A percentile compares a stretch with the other conserved stretches of the same genome.
Conservation (phyloP, 2,888 invertebrate genomes). For the Panopea generosa region DNA sequence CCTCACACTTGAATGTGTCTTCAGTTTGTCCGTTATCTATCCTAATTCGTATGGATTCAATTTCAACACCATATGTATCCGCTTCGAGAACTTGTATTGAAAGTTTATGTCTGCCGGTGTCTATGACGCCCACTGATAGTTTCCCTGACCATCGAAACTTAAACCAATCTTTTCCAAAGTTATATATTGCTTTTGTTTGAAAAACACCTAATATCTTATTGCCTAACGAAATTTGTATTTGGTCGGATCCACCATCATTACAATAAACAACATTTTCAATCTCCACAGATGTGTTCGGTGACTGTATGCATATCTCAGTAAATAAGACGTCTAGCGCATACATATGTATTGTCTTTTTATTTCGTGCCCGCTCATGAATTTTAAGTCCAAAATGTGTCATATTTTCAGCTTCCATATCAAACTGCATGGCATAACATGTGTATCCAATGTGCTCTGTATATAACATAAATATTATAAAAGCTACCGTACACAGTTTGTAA, state of each 20-base stretch:
- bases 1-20: constrained; percentile 60
- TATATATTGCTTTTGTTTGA: constrained; percentile 13
- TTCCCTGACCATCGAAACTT: constrained; percentile 30
- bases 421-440: background rate
- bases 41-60: constrained; percentile 63
- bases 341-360: constrained; percentile 48
- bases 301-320: constrained; percentile 61
- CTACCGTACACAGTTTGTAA: too few relatives aligned
- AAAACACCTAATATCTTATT: constrained; percentile 41
- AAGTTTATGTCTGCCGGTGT: constrained; percentile 59
- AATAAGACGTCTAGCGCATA: constrained; percentile 32
- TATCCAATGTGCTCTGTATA: too few relatives aligned
- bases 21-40: constrained; percentile 34
- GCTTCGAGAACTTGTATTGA: constrained; percentile 47
- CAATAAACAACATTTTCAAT: constrained; percentile 58
- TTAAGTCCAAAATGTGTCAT: constrained; percentile 19
- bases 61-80: constrained; percentile 69
- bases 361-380: constrained; percentile 46
- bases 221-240: constrained; percentile 48
- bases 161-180: constrained; percentile 59
- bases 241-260: constrained; percentile 65
- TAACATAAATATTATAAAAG: too few relatives aligned
- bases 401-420: constrained; percentile 39
- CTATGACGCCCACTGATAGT: background rate
- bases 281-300: constrained; percentile 33